Percentiles rank a stretch among this genome's conserved stretches.
Evolutionary conservation across 1,140 invertebrate genomes (phyloP).

Genomic region (Aplysia californica): DNA sequence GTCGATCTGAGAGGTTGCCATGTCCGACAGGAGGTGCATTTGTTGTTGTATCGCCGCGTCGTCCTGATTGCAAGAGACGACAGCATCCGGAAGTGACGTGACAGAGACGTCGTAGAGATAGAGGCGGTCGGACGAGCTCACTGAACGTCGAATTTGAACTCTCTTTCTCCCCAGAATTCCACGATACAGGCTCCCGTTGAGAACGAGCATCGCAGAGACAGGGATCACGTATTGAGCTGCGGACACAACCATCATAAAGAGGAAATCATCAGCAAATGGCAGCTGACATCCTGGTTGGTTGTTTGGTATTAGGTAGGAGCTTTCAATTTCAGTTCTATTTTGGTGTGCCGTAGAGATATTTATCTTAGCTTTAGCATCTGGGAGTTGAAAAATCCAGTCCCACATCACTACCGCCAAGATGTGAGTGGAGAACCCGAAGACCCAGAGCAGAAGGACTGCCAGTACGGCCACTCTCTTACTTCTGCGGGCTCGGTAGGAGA

Average conservation of each 20-base stretch:
- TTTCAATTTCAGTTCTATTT: background rate
- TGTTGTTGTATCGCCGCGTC: no score
- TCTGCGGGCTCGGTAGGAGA: slow-evolving; percentile 55
- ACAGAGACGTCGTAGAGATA: slow-evolving; percentile 23
- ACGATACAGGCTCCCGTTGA: slow-evolving; percentile 58
- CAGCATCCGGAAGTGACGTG: no score
- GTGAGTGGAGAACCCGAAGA: slow-evolving; percentile 49
- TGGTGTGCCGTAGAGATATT: background rate
- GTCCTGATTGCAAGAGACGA: no score
- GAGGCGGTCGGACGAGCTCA: slow-evolving; percentile 30
- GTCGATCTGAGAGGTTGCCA: no score
- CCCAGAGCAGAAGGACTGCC: slow-evolving; percentile 44
- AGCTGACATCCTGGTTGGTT: slow-evolving; percentile 28
- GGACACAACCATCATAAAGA: slow-evolving; percentile 40
- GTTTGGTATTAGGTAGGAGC: background rate
- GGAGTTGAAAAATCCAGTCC: no score
- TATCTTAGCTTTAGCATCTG: no score
- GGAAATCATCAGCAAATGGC: slow-evolving; percentile 38
- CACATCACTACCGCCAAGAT: slow-evolving; percentile 46
- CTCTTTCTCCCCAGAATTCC: slow-evolving; percentile 51
- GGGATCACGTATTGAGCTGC: slow-evolving; percentile 51
- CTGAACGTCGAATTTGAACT: slow-evolving; percentile 53
- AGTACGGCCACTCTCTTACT: slow-evolving; percentile 45
- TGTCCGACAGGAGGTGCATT: no score
- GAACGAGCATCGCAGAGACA: slow-evolving; percentile 40